These are phyloP conservation scores for Lerema accius DNA, from an alignment of 1,140 invertebrate species.

Conservation along the genomic window DNA sequence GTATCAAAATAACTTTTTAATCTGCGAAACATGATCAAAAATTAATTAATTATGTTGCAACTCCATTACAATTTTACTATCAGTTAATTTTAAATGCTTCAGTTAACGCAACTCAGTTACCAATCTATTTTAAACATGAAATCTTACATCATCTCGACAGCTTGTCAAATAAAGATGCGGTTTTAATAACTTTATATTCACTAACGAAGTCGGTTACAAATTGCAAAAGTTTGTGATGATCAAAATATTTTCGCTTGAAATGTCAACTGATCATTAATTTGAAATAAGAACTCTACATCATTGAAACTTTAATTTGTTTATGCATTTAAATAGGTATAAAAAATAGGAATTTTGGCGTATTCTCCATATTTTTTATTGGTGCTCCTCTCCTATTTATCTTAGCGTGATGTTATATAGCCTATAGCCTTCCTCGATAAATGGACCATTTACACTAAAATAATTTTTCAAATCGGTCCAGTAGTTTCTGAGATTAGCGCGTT, in stretches of 20 bases:
- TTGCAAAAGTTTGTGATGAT: slow-evolving; percentile 14
- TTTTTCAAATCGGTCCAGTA: no score
- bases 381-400: no score
- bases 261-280: no score
- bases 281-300: no score
- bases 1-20: neutral
- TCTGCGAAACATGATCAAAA: neutral
- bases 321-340: no score
- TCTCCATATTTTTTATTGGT: no score
- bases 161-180: slow-evolving; percentile 31
- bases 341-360: no score
- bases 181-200: slow-evolving; percentile 24
- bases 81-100: slow-evolving; percentile 16
- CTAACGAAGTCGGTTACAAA: slow-evolving; percentile 20
- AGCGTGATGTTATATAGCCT: no score
- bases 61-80: neutral
- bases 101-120: slow-evolving; percentile 13
- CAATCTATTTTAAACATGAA: slow-evolving; percentile 22
- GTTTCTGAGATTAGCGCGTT: no score
- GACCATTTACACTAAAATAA: no score
- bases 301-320: no score
- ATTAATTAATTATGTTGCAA: neutral
- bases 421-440: no score
- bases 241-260: slow-evolving; percentile 19
- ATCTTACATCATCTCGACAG: slow-evolving; percentile 20